Percentiles rank a stretch among this genome's conserved stretches.
Conservation (phyloP, 92 coral and sea anemone species). For the Diadumene lineata region DNA sequence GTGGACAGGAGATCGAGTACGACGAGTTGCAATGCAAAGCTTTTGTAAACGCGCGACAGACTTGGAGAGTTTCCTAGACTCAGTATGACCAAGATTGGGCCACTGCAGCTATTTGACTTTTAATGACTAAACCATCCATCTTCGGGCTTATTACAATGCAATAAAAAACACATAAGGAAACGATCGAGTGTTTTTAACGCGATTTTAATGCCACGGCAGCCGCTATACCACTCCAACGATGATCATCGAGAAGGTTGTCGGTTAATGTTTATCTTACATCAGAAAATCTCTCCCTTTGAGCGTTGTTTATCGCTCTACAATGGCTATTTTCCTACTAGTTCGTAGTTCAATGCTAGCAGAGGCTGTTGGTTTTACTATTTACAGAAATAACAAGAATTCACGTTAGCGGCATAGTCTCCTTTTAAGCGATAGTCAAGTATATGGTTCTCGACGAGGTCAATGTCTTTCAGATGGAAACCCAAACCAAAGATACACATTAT, state of each 20-base stretch:
- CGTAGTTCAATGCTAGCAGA: slow-evolving; percentile 1
- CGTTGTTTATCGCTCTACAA: neutral
- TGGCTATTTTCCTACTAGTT: slow-evolving; percentile 6
- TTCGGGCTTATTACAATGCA: slow-evolving; percentile 20
- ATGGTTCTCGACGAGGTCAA: slow-evolving; percentile 27
- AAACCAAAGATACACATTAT: slow-evolving; percentile 11
- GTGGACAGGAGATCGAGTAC: neutral
- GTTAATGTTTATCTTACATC: slow-evolving; percentile 15
- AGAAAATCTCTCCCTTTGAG: slow-evolving; percentile 1
- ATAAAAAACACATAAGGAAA: slow-evolving; percentile 35
- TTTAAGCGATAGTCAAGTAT: slow-evolving; percentile 40
- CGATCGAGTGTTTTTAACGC: slow-evolving; percentile 38
- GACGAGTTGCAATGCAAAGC: neutral
- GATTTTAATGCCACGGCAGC: slow-evolving; percentile 42
- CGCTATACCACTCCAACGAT: slow-evolving; percentile 16
- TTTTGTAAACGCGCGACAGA: slow-evolving; percentile 13
- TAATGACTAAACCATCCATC: slow-evolving; percentile 27
- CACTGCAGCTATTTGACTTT: slow-evolving; percentile 14
- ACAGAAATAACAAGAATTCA: slow-evolving; percentile 22
- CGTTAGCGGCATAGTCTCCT: slow-evolving; percentile 36
- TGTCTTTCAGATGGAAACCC: slow-evolving; percentile 39
- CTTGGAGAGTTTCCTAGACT: slow-evolving; percentile 17
- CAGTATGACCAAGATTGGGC: slow-evolving; percentile 18
- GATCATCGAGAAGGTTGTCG: slow-evolving; percentile 26
- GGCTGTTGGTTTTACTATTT: slow-evolving; percentile 7